Evolutionary conservation across 1,140 invertebrate species (phyloP), one percentile per base, ranked within the genome.

Genomic region (Drosophila asahinai): DNA sequence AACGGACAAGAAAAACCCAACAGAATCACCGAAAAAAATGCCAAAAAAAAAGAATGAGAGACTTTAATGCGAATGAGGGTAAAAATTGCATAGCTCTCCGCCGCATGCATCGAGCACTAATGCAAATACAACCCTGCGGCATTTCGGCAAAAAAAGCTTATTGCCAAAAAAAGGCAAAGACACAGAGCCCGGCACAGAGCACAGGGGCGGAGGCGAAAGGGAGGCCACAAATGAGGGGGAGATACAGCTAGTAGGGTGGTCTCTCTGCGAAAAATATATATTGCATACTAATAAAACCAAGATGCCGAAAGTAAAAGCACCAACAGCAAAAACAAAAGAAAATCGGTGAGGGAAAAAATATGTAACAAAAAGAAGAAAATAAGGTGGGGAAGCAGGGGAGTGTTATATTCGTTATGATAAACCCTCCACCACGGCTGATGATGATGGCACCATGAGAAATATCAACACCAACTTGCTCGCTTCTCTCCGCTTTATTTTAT

Each of bases 41-140:
- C n/a, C 27, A 43, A 40, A 30, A 30, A 38, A 15, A 38, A 36
- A 5, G 0, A 30, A 51, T 15, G 14, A 11, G 5, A 59, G 36
- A 48, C 36, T 22, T 47, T 30, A 66, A 66, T 67, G 62, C 70
- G 67, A 72, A 78, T 60, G 75, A 48, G 65, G 59, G 58, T 64
- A 78, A 72, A 72, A 65, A 66, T 57, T 67, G 71, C 72, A 67
- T 36, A 42, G 54, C 63, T 48, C 9, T 55, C 47, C 27, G 5
- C 12, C 47, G 58, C 58, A 47, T 77, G 42, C 64, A 74, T 58
- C 58, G 67, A 60, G 59, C 74, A 59, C 78, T 84, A 86, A 86
- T 86, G 82, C 83, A 86, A 81, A 86, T 86, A 71, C 83, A 79
- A 83, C 83, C 83, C 83, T 87, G 83, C 76, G 83, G 83, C 79